Evolutionary conservation across 2,113 vertebrate species (phyloP).

Genomic region (Rhynchopsitta pachyrhyncha): DNA sequence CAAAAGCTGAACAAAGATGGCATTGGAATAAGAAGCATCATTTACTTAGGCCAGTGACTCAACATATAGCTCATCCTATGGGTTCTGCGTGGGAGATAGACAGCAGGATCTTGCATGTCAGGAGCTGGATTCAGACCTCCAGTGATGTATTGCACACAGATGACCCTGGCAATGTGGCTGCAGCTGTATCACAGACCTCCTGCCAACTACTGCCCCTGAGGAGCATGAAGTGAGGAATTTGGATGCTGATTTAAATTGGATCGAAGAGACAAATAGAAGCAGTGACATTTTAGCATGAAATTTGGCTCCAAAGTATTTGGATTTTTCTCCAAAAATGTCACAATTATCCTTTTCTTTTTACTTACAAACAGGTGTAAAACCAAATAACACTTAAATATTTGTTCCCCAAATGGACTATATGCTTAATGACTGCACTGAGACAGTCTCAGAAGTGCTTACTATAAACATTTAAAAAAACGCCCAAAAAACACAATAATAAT

Average conservation of each 20-base stretch:
- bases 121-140: neutral
- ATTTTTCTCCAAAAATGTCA: neutral
- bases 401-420: neutral
- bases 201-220: neutral
- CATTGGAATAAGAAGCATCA: neutral
- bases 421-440: neutral
- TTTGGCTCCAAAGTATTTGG: neutral
- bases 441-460: neutral
- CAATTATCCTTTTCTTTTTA: rapidly evolving
- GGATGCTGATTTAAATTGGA: neutral
- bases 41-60: neutral
- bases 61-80: neutral
- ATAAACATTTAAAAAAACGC: neutral
- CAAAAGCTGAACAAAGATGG: neutral
- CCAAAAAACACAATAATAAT: neutral
- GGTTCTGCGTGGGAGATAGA: neutral
- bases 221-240: neutral
- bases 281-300: neutral
- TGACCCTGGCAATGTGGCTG: neutral
- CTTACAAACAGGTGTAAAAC: neutral
- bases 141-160: neutral
- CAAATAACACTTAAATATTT: neutral
- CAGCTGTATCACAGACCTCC: neutral
- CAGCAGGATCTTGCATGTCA: neutral
- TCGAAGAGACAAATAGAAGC: neutral